phyloP scores from a whole-genome alignment of 2,113 vertebrate genomes.

The Passer domesticus region DNA sequence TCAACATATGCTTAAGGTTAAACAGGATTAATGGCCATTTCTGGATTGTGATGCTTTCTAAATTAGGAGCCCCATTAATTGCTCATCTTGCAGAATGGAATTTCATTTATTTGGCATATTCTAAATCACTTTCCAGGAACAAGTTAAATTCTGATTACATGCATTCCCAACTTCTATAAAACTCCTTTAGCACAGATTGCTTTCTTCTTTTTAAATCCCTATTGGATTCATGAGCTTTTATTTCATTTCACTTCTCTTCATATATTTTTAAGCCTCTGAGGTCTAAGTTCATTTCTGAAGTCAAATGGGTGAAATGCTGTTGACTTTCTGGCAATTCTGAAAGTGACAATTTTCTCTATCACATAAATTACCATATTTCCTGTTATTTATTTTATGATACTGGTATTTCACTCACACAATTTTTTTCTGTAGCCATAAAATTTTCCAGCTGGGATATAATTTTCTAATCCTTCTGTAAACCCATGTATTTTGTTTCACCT shows the following conservation, averaged over 20 bases:
- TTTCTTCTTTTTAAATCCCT: conserved; percentile 23
- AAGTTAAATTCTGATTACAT: conserved; percentile 18
- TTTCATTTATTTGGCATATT: conserved; percentile 36
- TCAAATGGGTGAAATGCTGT: conserved; percentile 15
- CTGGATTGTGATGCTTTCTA: background rate
- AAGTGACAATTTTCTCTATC: conserved; percentile 74
- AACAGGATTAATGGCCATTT: background rate
- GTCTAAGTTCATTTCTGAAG: conserved; percentile 37
- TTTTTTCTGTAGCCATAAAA: conserved; percentile 66
- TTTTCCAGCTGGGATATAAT: conserved; percentile 69
- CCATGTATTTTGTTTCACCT: conserved; percentile 55
- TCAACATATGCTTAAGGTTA: conserved; percentile 21
- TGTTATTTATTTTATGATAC: conserved; percentile 75
- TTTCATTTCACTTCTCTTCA: conserved; percentile 27
- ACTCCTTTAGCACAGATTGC: background rate
- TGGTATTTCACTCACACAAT: conserved; percentile 66
- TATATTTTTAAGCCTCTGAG: conserved; percentile 40
- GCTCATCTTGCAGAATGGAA: conserved; percentile 6
- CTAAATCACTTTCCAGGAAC: conserved; percentile 34
- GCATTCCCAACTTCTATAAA: background rate
- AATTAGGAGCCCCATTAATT: conserved; percentile 11
- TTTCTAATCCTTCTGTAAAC: conserved; percentile 67
- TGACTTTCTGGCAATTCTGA: conserved; percentile 40
- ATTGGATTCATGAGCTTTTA: background rate
- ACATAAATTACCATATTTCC: conserved; percentile 71